A percentile compares a stretch with the other conserved stretches of the same genome.
Evolutionary conservation across 1,140 invertebrate species (phyloP).

Genomic region (Bombus waltoni): DNA sequence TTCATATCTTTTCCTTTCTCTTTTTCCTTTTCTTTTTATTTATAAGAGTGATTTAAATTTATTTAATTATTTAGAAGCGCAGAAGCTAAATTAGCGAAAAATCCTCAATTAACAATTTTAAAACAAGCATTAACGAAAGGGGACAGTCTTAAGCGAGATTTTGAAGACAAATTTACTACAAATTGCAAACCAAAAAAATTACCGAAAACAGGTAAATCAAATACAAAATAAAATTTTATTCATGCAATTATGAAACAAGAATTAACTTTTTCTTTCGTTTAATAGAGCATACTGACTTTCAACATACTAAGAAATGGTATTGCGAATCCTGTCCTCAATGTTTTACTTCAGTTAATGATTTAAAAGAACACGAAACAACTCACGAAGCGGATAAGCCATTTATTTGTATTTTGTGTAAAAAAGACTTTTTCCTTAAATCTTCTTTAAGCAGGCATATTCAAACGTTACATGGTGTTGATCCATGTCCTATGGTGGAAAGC

Average conservation of each 20-base stretch:
- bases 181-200: slow-evolving; percentile 73
- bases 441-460: slow-evolving; percentile 81
- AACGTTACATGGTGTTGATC: slow-evolving; percentile 77
- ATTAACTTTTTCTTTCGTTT: slow-evolving; percentile 13
- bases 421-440: slow-evolving; percentile 79
- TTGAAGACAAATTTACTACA: slow-evolving; percentile 69
- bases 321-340: slow-evolving; percentile 78
- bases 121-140: slow-evolving; percentile 80
- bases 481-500: slow-evolving; percentile 72
- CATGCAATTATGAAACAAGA: neutral
- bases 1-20: no score
- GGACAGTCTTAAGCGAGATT: slow-evolving; percentile 75
- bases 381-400: slow-evolving; percentile 79
- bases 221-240: neutral
- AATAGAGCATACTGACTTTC: slow-evolving; percentile 56
- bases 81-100: slow-evolving; percentile 80
- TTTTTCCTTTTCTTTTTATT: neutral
- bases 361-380: slow-evolving; percentile 76
- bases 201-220: slow-evolving; percentile 65
- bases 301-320: slow-evolving; percentile 75
- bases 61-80: slow-evolving; percentile 62
- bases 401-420: slow-evolving; percentile 80
- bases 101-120: slow-evolving; percentile 80
- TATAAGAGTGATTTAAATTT: neutral
- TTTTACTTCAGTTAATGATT: slow-evolving; percentile 74